Percentiles rank a stretch among this genome's conserved stretches.
Evolutionary conservation across 2,797 vertebrate species (phyloP).

Genomic region (Garrulus glandarius): DNA sequence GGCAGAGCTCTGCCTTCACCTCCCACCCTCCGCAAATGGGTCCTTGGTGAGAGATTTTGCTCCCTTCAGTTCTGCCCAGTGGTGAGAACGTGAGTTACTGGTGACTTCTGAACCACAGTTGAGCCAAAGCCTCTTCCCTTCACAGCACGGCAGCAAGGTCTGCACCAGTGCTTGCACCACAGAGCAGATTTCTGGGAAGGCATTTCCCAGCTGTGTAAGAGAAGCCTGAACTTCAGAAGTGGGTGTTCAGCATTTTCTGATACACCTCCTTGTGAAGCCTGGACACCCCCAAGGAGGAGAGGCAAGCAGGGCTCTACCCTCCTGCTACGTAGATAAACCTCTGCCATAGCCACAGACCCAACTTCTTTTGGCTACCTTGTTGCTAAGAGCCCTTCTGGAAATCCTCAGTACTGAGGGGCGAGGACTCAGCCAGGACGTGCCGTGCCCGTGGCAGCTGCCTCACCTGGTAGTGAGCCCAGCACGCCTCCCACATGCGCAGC

Average conservation of each 20-base stretch:
- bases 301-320: background rate
- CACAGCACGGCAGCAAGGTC: background rate
- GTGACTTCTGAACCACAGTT: background rate
- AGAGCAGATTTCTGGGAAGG: background rate
- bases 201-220: background rate
- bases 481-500: slow-evolving; percentile 96
- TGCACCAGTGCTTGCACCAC: background rate
- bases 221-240: background rate
- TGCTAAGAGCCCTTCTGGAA: background rate
- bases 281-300: background rate
- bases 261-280: background rate
- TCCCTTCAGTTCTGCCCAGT: background rate
- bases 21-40: background rate
- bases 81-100: background rate
- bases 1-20: background rate
- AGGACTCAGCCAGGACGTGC: background rate
- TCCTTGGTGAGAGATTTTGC: background rate
- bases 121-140: background rate
- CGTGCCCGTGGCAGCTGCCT: background rate
- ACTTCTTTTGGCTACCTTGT: background rate
- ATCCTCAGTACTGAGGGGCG: accelerated
- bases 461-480: slow-evolving; percentile 99
- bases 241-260: background rate
- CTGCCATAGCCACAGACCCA: background rate
- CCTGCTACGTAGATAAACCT: background rate